Base-by-base conservation (phyloP, 2,113 vertebrate genomes). In the Xerus inauris region DNA sequence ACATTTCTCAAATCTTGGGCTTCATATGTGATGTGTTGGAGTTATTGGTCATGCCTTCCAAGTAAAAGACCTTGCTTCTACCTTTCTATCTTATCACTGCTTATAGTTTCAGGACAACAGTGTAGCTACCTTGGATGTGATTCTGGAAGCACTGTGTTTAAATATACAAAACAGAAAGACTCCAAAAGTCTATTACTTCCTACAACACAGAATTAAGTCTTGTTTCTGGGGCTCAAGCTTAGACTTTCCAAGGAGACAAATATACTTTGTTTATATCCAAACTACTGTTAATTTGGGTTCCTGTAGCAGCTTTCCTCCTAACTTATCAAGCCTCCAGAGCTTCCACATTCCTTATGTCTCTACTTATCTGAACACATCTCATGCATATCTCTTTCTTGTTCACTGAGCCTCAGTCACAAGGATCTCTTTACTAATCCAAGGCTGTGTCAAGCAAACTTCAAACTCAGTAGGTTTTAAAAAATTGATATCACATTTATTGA, bases 361-460 rank as follows among this genome's bases (percentile, higher is more conserved):
- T 26, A 42, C 22, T 7, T 71, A 40, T 90, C 16, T 12, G 28
- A 76, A 47, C 30, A 77, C 24, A 51, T 2, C 4, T 75, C n/a
- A 0, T 10, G 12, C 6, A 62, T 0, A 20, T 49, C 14, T 62
- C 47, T 40, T 57, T 1, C 45, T n/a, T 42, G 12, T 19, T 77
- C 72, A 13, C 19, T 26, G 32, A 20, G 16, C 24, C 69, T 59
- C 40, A 79, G 30, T 42, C 67, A 35, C 7, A 38, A 14, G 71
- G n/a, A 24, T 77, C 45, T 93, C 45, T 17, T 59, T 83, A 13
- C 10, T 26, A 28, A n/a, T 77, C 82, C 45, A 38, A 77, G 40
- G 35, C 26, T 57, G 76, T 1, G 1, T 5, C 69, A 94, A 71
- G 14, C 40, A 24, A 19, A 38, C 12, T 47, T 47, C 47, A 49